Conservation (phyloP, 2,113 vertebrate species). For the Percina caprodes region DNA sequence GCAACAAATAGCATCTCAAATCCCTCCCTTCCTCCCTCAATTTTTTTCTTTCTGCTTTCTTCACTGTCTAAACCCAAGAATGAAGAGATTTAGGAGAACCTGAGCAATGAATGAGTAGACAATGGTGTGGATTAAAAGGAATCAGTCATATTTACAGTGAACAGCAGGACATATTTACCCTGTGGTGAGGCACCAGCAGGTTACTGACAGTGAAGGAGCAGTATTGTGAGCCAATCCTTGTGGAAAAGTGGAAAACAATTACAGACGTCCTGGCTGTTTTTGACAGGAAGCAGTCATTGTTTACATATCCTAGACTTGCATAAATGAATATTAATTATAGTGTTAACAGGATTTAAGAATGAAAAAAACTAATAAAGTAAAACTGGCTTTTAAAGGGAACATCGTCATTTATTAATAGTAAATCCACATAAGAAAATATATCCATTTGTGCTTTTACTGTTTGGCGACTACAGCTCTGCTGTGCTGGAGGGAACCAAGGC, state of each 20-base stretch:
- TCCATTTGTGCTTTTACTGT: slow-evolving; percentile 4
- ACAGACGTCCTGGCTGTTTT: slow-evolving; percentile 12
- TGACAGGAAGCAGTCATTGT: slow-evolving; percentile 35
- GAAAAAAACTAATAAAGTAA: not conserved
- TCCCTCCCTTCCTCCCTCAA: not conserved
- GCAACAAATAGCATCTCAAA: slow-evolving; percentile 50
- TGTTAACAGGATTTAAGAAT: slow-evolving; percentile 9
- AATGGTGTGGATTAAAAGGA: slow-evolving; percentile 55
- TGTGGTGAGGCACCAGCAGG: slow-evolving; percentile 38
- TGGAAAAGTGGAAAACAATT: not conserved
- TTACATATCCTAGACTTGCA: not conserved
- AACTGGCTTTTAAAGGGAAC: slow-evolving; percentile 13
- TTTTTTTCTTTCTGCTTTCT: slow-evolving; percentile 16
- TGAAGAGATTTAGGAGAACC: slow-evolving; percentile 42
- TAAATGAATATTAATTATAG: not conserved
- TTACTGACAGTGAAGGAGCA: slow-evolving; percentile 41
- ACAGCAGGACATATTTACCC: slow-evolving; percentile 57
- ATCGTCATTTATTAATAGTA: slow-evolving; percentile 35
- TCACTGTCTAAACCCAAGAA: slow-evolving; percentile 26
- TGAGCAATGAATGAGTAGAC: slow-evolving; percentile 26
- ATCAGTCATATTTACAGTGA: slow-evolving; percentile 66
- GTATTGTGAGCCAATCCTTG: slow-evolving; percentile 12
- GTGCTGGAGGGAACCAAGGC: slow-evolving; percentile 32
- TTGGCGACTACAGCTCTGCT: slow-evolving; percentile 4
- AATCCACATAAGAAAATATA: slow-evolving; percentile 15